Base-by-base conservation (phyloP, 2,113 vertebrate species). In the Indri indri region DNA sequence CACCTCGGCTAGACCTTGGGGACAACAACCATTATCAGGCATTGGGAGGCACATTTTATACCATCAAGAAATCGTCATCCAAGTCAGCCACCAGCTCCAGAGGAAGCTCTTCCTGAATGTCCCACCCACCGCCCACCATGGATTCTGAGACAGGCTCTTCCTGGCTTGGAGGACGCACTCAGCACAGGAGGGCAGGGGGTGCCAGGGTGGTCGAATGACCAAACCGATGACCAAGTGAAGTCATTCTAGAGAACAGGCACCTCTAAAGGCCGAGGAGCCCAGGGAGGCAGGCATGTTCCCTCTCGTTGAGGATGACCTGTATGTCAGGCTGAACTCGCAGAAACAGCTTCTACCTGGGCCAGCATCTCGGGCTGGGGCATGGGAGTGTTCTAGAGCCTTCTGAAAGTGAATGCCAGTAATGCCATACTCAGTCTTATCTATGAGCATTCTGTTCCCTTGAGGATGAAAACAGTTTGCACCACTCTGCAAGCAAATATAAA, bases 251-350 rank as follows among this genome's bases (percentile, higher is more conserved):
- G n/a, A 45, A 6, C 32, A 22, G 42, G 34, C 0, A 1, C 14
- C 61, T 0, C 0, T 52, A 16, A 2, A 7, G 68, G 25, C 23
- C 57, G 12, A 68, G 11, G n/a, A 3, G 18, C 6, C 50, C 66
- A 2, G n/a, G 23, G 12, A 65, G 16, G 16, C 3, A 40, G 32
- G 2, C 65, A 18, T 13, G 12, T 0, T 8, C 68, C 30, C 18
- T 32, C 23, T 34, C 37, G 22, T 42, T 0, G 14, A 42, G 42
- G 25, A 0, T 34, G 25, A 12, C 63, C 70, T 5, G 3, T 0
- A 0, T 0, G 5, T 5, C 47, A 7, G 32, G 16, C 59, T 32
- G 27, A 79, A 57, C 54, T 84, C 88, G 30, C 0, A 8, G 42
- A 18, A 59, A 30, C 14, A 17, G 37, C 16, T 6, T 30, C 83